These are phyloP conservation scores for Dasysyrphus tricinctus DNA, from an alignment of 2,888 invertebrate genomes.

Conservation along the genomic window DNA sequence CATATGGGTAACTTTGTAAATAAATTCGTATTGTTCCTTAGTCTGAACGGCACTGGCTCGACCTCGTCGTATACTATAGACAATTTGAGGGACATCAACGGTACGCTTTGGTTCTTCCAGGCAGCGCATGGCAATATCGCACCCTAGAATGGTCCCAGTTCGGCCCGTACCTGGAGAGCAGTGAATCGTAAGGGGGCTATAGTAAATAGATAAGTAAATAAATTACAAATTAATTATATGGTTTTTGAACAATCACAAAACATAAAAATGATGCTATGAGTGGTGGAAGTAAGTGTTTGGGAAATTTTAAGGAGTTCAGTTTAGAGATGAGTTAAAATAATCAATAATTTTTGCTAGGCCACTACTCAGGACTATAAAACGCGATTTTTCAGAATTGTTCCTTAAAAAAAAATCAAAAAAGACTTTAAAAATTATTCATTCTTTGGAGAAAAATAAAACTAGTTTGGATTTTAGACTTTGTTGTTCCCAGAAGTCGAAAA, in stretches of 20 bases:
- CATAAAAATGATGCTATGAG: constrained; percentile 23
- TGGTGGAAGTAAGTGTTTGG: too few species aligned
- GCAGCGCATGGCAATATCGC: constrained; percentile 94
- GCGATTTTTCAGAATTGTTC: too few species aligned
- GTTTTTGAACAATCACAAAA: constrained; percentile 78
- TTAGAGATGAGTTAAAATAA: too few species aligned
- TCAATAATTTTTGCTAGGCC: too few species aligned
- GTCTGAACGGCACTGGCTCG: constrained; percentile 95
- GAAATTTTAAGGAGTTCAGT: too few species aligned
- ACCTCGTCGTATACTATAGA: constrained; percentile 92
- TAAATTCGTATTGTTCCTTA: constrained; percentile 95
- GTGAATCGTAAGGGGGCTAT: constrained; percentile 90
- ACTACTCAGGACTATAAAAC: too few species aligned
- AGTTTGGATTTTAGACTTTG: too few species aligned
- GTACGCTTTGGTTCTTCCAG: constrained; percentile 90
- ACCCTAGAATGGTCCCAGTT: constrained; percentile 93
- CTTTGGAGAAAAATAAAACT: too few species aligned
- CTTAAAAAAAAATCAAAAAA: too few species aligned
- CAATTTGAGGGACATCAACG: constrained; percentile 94
- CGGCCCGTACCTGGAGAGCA: constrained; percentile 96
- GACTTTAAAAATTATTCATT: too few species aligned
- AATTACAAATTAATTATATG: constrained; percentile 61
- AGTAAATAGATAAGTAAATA: constrained; percentile 61
- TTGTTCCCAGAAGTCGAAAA: too few species aligned
- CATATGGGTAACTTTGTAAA: constrained; percentile 94